Evolutionary conservation across 2,797 vertebrate species (phyloP).

Genomic region (Sebastes hubbsi): DNA sequence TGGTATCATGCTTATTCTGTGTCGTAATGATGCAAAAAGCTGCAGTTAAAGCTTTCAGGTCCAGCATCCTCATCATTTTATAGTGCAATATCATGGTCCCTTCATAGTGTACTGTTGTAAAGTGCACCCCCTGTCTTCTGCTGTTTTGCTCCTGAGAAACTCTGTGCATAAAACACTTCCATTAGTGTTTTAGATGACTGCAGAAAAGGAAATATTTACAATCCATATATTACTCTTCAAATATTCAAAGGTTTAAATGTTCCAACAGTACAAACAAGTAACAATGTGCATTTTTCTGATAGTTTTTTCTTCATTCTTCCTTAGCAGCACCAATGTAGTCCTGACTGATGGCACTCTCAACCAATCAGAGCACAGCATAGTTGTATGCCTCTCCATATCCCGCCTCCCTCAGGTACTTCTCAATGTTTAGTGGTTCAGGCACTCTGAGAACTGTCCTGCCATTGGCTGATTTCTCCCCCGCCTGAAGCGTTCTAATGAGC

Average conservation of each 20-base stretch:
- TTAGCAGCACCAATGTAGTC: background rate
- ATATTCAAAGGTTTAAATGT: background rate
- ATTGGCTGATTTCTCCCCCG: conserved; percentile 78
- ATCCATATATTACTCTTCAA: conserved; percentile 49
- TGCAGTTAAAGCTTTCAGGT: background rate
- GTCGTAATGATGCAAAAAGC: background rate
- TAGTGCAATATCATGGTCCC: background rate
- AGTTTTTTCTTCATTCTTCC: background rate
- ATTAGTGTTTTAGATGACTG: background rate
- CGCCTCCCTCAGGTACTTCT: conserved; percentile 85
- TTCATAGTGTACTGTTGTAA: background rate
- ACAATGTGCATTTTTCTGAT: background rate
- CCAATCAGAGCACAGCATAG: conserved; percentile 85
- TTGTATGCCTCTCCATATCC: conserved; percentile 79
- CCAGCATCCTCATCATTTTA: background rate
- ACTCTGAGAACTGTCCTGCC: conserved; percentile 82
- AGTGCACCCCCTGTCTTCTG: background rate
- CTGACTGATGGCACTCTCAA: background rate
- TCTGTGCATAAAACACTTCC: background rate
- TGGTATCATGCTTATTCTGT: background rate
- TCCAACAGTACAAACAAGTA: background rate
- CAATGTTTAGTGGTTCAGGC: conserved; percentile 82
- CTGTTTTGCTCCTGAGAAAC: background rate
- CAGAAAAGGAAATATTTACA: conserved; percentile 3
- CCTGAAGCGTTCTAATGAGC: conserved; percentile 75